These are phyloP conservation scores for Numida meleagris DNA, from an alignment of 2,113 vertebrate genomes.

Conservation along the genomic window DNA sequence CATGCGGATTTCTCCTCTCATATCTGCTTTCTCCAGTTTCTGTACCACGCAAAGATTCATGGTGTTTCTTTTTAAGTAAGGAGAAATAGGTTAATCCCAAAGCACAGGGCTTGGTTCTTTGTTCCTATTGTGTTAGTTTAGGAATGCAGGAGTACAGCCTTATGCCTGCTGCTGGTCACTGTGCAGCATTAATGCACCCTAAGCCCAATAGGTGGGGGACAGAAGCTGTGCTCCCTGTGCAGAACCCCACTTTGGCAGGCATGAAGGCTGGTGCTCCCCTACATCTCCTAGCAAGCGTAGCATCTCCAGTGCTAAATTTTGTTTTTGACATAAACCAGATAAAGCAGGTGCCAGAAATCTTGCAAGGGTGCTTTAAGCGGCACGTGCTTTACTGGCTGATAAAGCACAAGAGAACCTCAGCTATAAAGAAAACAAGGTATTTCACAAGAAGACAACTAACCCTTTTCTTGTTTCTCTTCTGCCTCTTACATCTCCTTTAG, in stretches of 20 bases:
- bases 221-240: background rate
- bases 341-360: background rate
- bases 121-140: background rate
- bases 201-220: accelerated
- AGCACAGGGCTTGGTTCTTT: accelerated
- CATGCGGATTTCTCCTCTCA: background rate
- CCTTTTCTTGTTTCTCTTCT: background rate
- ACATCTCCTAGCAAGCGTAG: background rate
- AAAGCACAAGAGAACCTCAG: background rate
- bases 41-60: background rate
- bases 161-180: background rate
- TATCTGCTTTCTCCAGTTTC: background rate
- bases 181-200: too few relatives aligned
- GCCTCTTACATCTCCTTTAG: background rate
- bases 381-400: background rate
- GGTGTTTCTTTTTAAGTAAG: background rate
- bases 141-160: background rate
- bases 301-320: background rate
- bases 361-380: background rate
- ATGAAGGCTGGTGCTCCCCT: background rate
- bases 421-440: background rate
- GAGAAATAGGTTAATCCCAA: background rate
- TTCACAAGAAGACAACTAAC: background rate
- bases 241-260: background rate
- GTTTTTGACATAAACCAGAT: background rate